These are phyloP conservation scores for Caenorhabditis zanzibari DNA, from an alignment of 2,888 invertebrate genomes.

Conservation along the genomic window DNA sequence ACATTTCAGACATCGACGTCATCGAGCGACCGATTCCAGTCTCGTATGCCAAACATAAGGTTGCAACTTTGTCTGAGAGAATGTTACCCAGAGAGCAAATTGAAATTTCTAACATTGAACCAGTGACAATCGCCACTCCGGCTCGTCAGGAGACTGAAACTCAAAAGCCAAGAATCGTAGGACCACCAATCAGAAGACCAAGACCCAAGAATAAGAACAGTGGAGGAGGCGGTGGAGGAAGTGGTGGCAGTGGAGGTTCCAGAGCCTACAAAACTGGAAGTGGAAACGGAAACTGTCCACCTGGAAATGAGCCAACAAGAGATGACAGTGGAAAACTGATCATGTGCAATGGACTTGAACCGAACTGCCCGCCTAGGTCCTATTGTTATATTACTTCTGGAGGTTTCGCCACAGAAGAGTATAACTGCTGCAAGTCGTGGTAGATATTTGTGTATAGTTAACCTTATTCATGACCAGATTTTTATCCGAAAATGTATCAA, in stretches of 20 bases:
- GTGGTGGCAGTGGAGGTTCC: constrained; percentile 64
- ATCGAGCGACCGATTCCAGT: constrained; percentile 73
- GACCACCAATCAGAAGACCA: constrained; percentile 80
- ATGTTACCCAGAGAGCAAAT: constrained; percentile 65
- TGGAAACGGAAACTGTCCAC: constrained; percentile 81
- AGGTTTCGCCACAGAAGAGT: constrained; percentile 80
- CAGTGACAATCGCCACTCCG: constrained; percentile 50
- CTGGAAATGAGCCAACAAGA: constrained; percentile 79
- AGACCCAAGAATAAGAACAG: constrained; percentile 70
- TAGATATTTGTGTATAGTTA: constrained; percentile 50
- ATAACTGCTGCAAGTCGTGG: constrained; percentile 83
- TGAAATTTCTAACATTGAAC: constrained; percentile 50
- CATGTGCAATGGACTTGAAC: constrained; percentile 81
- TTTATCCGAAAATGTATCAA: constrained; percentile 5
- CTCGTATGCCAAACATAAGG: constrained; percentile 74
- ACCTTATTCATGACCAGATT: constrained; percentile 52
- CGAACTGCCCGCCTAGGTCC: constrained; percentile 82
- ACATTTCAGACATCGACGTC: constrained; percentile 73
- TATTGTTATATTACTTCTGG: constrained; percentile 83
- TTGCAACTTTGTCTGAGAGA: constrained; percentile 62
- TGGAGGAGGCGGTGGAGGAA: constrained; percentile 50
- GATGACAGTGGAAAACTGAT: constrained; percentile 76
- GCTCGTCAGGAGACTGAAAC: constrained; percentile 57
- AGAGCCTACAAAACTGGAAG: constrained; percentile 71
- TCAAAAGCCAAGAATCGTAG: constrained; percentile 76